A percentile compares a stretch with the other conserved stretches of the same genome.
phyloP scores from a whole-genome alignment of 2,113 vertebrate genomes.

The Psilopsiagon aymara region DNA sequence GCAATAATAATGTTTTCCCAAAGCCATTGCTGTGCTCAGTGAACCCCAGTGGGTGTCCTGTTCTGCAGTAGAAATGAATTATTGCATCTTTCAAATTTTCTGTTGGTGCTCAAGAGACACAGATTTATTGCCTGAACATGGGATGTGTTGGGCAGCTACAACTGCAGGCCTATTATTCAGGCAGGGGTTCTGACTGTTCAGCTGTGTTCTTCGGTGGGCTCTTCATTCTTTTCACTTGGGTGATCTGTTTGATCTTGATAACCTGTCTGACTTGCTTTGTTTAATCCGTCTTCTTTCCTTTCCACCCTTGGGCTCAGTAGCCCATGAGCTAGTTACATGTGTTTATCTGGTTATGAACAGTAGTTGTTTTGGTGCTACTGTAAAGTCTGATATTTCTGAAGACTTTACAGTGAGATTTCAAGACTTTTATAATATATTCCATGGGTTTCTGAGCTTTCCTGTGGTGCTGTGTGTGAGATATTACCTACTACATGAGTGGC shows the following conservation, averaged over 20 bases:
- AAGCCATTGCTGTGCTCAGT: not conserved
- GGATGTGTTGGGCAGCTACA: rapidly evolving
- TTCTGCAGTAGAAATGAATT: not conserved
- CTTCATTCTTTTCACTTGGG: conserved; percentile 39
- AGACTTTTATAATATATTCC: not conserved
- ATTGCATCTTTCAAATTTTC: not conserved
- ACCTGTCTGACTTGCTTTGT: conserved; percentile 29
- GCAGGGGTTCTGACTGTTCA: not conserved
- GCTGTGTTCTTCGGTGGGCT: not conserved
- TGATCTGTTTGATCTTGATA: conserved; percentile 54
- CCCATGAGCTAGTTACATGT: conserved; percentile 20
- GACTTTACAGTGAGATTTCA: not conserved
- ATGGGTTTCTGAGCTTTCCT: not conserved
- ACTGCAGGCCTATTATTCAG: not conserved
- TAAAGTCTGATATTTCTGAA: not conserved
- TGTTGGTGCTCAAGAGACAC: not conserved
- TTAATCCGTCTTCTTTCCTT: not conserved
- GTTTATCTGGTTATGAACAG: not conserved
- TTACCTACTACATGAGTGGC: rapidly evolving
- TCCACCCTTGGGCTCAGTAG: not conserved
- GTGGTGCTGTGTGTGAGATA: rapidly evolving
- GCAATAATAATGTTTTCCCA: not conserved
- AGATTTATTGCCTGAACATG: not conserved
- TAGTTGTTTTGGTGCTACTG: not conserved
- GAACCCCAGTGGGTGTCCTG: not conserved